These are phyloP conservation scores for Helostoma temminkii DNA, from an alignment of 2,797 vertebrate genomes.

Conservation along the genomic window DNA sequence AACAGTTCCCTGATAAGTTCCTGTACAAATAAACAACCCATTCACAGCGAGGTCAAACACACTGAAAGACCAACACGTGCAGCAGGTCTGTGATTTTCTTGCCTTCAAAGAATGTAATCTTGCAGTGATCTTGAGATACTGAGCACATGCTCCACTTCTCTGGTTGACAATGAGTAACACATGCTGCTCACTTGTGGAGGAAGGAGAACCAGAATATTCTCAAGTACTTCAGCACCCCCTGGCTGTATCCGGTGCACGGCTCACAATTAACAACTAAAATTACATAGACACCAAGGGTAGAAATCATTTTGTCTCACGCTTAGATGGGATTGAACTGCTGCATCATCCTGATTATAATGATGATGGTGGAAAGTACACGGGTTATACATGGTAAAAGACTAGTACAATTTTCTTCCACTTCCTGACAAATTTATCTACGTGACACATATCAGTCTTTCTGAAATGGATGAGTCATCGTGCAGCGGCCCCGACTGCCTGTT, in stretches of 20 bases:
- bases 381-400: constrained; percentile 18
- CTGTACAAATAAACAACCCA: background rate
- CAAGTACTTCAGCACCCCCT: constrained; percentile 51
- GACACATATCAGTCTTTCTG: constrained; percentile 33
- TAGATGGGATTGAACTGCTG: background rate
- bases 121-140: constrained; percentile 46
- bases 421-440: constrained; percentile 25
- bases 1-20: background rate
- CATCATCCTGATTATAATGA: background rate
- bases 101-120: constrained; percentile 43
- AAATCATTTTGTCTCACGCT: constrained; percentile 12
- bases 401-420: constrained; percentile 9
- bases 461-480: constrained; percentile 58
- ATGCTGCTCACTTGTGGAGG: constrained; percentile 65
- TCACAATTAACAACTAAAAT: constrained; percentile 32
- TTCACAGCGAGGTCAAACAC: background rate
- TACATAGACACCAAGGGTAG: constrained; percentile 1
- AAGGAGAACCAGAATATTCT: constrained; percentile 61
- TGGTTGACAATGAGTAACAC: constrained; percentile 58
- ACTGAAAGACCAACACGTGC: constrained; percentile 2
- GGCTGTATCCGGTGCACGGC: constrained; percentile 23
- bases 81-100: constrained; percentile 22
- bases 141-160: constrained; percentile 40
- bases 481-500: constrained; percentile 44
- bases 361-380: background rate